These are phyloP conservation scores for Syritta pipiens DNA, from an alignment of 2,888 invertebrate genomes.

Conservation along the genomic window DNA sequence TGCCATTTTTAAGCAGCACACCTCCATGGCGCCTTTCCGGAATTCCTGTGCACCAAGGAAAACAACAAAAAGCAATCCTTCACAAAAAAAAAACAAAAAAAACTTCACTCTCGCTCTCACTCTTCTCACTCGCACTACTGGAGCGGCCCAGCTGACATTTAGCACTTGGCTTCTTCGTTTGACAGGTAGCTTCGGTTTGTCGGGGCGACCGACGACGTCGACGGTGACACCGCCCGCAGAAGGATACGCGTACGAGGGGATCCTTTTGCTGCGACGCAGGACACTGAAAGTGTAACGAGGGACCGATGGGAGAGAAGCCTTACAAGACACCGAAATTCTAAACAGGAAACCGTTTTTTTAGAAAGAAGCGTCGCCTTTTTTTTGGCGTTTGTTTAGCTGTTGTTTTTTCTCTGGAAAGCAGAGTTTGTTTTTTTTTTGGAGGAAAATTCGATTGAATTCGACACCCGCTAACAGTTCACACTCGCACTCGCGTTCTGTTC, in stretches of 20 bases:
- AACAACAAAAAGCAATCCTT: conserved; percentile 61
- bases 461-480: conserved; percentile 29
- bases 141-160: conserved; percentile 59
- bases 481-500: conserved; percentile 44
- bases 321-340: conserved; percentile 50
- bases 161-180: conserved; percentile 38
- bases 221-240: conserved; percentile 44
- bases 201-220: background rate
- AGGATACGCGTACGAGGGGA: conserved; percentile 23
- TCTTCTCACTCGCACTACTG: conserved; percentile 51
- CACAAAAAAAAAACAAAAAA: conserved; percentile 6
- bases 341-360: conserved; percentile 10
- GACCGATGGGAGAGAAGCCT: conserved; percentile 32
- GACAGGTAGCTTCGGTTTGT: conserved; percentile 30
- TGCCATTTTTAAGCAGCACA: conserved; percentile 73
- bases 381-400: conserved; percentile 13
- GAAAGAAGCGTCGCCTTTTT: no score
- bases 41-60: conserved; percentile 44
- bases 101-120: conserved; percentile 58
- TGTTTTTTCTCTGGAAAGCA: conserved; percentile 2
- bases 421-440: background rate
- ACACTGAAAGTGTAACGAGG: background rate
- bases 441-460: conserved; percentile 50
- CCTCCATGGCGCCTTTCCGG: conserved; percentile 84
- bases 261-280: no score